phyloP scores from a whole-genome alignment of 2,113 vertebrate genomes.

The Phylloscopus trochiloides region DNA sequence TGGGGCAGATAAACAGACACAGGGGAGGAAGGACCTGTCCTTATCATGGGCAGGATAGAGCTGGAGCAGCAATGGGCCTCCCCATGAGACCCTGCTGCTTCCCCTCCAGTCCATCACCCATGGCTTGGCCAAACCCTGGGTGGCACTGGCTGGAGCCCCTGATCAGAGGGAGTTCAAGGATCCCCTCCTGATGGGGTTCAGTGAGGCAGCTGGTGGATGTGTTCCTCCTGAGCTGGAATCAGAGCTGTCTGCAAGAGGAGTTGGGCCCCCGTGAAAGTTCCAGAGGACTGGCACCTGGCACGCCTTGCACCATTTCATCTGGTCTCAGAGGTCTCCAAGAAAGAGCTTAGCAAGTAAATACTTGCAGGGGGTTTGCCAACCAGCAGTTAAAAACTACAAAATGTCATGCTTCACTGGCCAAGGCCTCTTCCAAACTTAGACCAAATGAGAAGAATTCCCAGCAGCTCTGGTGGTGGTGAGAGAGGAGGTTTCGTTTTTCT shows the following conservation, averaged over 20 bases:
- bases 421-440: neutral
- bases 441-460: neutral
- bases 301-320: neutral
- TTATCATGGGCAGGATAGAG: accelerated
- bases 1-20: neutral
- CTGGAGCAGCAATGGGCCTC: neutral
- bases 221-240: neutral
- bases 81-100: neutral
- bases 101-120: neutral
- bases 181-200: neutral
- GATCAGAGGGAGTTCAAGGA: neutral
- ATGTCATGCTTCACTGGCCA: neutral
- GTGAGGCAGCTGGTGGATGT: neutral
- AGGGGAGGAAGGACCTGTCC: neutral
- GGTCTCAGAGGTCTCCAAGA: neutral
- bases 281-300: neutral
- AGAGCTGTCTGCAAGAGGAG: neutral
- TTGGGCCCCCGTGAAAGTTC: neutral
- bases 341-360: neutral
- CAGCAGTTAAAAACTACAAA: neutral
- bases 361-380: neutral
- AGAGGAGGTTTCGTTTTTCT: neutral
- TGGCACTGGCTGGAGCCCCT: neutral
- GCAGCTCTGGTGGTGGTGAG: neutral
- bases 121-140: neutral